These are phyloP conservation scores for Crocidura indochinensis DNA, from an alignment of 2,797 vertebrate genomes.

Conservation along the genomic window DNA sequence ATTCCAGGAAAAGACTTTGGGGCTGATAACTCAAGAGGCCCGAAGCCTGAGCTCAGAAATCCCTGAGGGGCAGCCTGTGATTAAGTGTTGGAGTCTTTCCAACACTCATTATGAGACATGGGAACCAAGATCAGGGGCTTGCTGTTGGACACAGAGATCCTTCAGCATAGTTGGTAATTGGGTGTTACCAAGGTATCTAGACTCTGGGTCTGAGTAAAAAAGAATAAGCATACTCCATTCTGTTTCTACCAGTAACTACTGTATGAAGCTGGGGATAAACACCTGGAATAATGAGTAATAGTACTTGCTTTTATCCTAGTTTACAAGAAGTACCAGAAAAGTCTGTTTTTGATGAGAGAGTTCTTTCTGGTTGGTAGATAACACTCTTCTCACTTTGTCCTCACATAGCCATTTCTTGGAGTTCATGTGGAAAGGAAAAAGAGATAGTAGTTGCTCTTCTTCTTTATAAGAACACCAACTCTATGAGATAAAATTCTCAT, in stretches of 20 bases:
- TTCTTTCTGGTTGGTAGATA: not conserved
- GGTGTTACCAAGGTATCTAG: not conserved
- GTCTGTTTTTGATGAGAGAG: not conserved
- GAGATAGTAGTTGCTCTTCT: too few species aligned
- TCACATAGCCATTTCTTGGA: not conserved
- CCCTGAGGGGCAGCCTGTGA: not conserved
- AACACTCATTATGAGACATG: slow-evolving; percentile 17
- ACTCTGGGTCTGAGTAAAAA: not conserved
- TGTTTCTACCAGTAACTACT: not conserved
- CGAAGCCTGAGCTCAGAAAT: not conserved
- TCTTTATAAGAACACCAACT: not conserved
- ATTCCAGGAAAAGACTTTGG: slow-evolving; percentile 25
- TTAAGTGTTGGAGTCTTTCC: not conserved
- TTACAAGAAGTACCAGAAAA: too few species aligned
- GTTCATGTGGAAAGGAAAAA: not conserved
- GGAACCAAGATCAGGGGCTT: not conserved
- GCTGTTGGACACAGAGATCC: slow-evolving; percentile 51
- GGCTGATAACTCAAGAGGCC: not conserved
- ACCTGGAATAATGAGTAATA: not conserved
- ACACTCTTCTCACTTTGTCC: not conserved
- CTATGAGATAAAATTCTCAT: not conserved
- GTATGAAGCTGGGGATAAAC: not conserved
- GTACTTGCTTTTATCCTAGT: not conserved
- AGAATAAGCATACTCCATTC: not conserved
- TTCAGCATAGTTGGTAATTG: slow-evolving; percentile 48